These are phyloP conservation scores for Nebria salina DNA, from an alignment of 2,888 invertebrate genomes.

Conservation along the genomic window DNA sequence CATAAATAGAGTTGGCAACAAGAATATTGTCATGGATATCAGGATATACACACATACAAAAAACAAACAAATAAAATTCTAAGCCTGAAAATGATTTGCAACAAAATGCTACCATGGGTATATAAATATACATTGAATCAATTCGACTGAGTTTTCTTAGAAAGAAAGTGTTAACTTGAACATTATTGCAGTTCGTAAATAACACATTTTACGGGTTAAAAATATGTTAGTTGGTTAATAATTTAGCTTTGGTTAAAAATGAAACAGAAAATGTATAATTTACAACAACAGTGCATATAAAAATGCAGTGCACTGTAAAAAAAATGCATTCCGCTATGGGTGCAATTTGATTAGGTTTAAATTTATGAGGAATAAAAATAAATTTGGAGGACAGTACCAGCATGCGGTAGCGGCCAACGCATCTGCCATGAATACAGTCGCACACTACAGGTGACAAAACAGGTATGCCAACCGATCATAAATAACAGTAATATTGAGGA, in stretches of 20 bases:
- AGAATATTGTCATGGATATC: background rate
- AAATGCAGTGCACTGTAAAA: slow-evolving; percentile 18
- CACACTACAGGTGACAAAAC: slow-evolving; percentile 45
- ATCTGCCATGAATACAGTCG: slow-evolving; percentile 24
- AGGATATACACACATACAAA: background rate
- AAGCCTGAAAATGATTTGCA: background rate
- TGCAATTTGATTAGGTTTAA: slow-evolving; percentile 32
- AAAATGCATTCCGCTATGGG: background rate
- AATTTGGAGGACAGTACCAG: slow-evolving; percentile 34
- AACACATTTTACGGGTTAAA: slow-evolving; percentile 32
- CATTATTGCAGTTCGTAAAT: slow-evolving; percentile 22
- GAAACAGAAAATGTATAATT: background rate
- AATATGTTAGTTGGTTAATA: slow-evolving; percentile 34
- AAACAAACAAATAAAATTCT: background rate
- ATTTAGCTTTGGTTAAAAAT: slow-evolving; percentile 13
- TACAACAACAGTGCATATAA: slow-evolving; percentile 21
- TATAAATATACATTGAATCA: too few species aligned
- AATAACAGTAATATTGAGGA: slow-evolving; percentile 39
- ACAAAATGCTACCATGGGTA: background rate
- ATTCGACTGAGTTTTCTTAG: background rate
- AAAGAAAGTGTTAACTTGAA: background rate
- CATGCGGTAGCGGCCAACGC: slow-evolving; percentile 33
- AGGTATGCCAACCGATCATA: slow-evolving; percentile 40
- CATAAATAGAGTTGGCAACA: background rate
- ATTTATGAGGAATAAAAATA: slow-evolving; percentile 43